These are phyloP conservation scores for Tetraodon nigroviridis DNA, from an alignment of 2,113 vertebrate genomes.

Conservation along the genomic window DNA sequence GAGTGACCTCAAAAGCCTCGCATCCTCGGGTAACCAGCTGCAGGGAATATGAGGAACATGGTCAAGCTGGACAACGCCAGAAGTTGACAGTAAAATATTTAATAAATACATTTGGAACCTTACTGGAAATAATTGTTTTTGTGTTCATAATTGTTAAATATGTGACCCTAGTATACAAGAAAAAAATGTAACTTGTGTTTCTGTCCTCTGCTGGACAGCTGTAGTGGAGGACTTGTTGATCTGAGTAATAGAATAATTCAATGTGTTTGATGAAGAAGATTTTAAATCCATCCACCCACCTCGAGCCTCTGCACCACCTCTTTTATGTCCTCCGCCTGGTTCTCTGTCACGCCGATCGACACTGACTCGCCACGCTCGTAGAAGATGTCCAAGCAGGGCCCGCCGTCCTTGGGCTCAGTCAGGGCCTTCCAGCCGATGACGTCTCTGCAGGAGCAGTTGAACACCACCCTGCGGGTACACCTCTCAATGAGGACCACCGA, in stretches of 20 bases:
- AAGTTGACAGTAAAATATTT: no score
- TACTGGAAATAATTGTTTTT: no score
- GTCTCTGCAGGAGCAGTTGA: slow-evolving; percentile 87
- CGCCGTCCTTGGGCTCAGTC: slow-evolving; percentile 65
- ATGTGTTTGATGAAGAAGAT: not conserved
- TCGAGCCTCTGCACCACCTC: slow-evolving; percentile 85
- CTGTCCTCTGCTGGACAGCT: no score
- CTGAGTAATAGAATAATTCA: not conserved
- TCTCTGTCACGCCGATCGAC: slow-evolving; percentile 74
- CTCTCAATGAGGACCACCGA: slow-evolving; percentile 84
- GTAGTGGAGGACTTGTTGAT: no score
- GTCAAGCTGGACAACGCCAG: no score
- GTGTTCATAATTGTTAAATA: no score
- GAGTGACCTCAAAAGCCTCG: slow-evolving; percentile 82
- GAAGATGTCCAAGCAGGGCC: slow-evolving; percentile 81
- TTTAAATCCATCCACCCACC: slow-evolving; percentile 60
- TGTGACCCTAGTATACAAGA: no score
- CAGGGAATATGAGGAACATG: not conserved
- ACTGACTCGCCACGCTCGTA: slow-evolving; percentile 82
- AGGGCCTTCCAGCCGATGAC: slow-evolving; percentile 86
- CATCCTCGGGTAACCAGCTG: slow-evolving; percentile 87
- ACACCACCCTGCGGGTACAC: slow-evolving; percentile 77
- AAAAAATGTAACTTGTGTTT: no score
- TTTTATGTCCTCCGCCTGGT: slow-evolving; percentile 76
- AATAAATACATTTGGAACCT: no score